Evolutionary conservation across 2,113 vertebrate species (phyloP).

Genomic region (Trogon surrucura): DNA sequence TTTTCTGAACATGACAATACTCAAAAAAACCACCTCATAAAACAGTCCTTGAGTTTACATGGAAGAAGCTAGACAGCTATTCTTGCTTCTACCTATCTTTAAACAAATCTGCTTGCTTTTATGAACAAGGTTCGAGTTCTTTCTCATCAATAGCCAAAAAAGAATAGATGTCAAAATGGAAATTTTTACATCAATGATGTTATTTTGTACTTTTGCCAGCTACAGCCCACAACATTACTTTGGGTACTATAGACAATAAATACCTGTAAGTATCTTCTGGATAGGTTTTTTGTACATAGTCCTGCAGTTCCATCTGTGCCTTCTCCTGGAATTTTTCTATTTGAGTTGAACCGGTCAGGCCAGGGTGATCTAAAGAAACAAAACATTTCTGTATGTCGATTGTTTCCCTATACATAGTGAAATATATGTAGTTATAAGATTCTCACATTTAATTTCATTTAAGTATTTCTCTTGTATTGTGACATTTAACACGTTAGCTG

Average conservation of each 20-base stretch:
- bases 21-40: background rate
- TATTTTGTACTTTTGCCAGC: background rate
- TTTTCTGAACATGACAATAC: background rate
- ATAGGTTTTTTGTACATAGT: constrained; percentile 98
- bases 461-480: background rate
- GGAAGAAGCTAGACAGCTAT: background rate
- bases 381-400: constrained; percentile 51
- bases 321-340: constrained; percentile 99
- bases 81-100: background rate
- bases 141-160: background rate
- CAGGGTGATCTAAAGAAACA: constrained; percentile 90
- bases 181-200: background rate
- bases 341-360: constrained; percentile 90
- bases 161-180: background rate
- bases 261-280: constrained; percentile 97
- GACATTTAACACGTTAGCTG: background rate
- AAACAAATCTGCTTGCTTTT: background rate
- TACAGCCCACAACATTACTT: background rate
- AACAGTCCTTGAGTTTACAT: background rate
- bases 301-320: constrained; percentile 99
- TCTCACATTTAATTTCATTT: background rate
- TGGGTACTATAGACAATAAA: constrained; percentile 60
- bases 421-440: constrained; percentile 25
- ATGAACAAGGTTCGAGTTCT: background rate
- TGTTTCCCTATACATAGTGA: constrained; percentile 25